A percentile compares a stretch with the other conserved stretches of the same genome.
phyloP scores from a whole-genome alignment of 2,113 vertebrate genomes.

The Platanista minor region DNA sequence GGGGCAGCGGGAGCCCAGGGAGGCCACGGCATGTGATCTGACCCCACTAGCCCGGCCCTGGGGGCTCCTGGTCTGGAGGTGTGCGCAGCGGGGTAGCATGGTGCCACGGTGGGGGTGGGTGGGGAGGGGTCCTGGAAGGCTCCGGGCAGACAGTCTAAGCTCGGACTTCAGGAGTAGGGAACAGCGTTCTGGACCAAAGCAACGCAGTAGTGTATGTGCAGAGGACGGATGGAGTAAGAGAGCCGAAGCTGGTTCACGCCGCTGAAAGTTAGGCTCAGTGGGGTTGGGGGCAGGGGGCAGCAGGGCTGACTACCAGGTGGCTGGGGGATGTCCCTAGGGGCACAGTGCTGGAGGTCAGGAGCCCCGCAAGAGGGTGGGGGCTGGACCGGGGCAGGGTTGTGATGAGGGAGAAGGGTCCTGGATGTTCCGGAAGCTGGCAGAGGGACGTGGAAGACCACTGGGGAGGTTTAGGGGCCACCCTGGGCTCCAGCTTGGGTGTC shows the following conservation, averaged over 20 bases:
- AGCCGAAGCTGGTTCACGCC: neutral
- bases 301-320: neutral
- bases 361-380: neutral
- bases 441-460: neutral
- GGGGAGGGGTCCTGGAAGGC: neutral
- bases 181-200: neutral
- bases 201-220: neutral
- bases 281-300: neutral
- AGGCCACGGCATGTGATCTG: neutral
- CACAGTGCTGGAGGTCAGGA: neutral
- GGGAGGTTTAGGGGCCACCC: neutral
- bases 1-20: too few relatives aligned
- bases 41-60: neutral
- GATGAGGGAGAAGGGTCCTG: neutral
- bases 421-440: neutral
- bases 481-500: neutral
- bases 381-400: neutral
- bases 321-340: accelerated
- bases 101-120: too few relatives aligned
- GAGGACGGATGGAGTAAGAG: neutral
- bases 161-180: neutral
- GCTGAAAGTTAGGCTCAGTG: neutral
- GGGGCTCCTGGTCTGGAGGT: neutral
- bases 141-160: neutral
- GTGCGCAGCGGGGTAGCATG: too few relatives aligned